phyloP scores from a whole-genome alignment of 2,113 vertebrate species.

The Sebastes fasciatus region DNA sequence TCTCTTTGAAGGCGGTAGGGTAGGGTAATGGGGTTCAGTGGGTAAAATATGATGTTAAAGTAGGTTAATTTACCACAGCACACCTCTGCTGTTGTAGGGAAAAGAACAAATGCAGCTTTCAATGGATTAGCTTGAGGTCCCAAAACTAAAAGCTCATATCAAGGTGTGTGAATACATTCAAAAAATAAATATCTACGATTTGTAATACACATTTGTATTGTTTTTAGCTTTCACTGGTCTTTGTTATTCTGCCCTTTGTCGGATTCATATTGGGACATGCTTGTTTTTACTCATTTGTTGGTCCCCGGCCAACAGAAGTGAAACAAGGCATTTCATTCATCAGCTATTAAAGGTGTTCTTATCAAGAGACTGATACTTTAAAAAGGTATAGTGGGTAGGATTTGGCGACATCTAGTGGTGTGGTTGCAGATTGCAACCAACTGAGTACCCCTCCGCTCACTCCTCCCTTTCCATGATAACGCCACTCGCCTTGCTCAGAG shows the following conservation, averaged over 20 bases:
- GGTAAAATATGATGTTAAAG: not conserved
- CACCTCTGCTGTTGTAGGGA: not conserved
- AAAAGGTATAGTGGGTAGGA: too few relatives aligned
- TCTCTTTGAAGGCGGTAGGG: not conserved
- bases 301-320: not conserved
- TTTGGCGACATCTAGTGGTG: too few relatives aligned
- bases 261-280: constrained; percentile 25
- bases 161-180: not conserved
- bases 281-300: constrained; percentile 28
- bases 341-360: constrained; percentile 10
- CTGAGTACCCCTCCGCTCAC: too few relatives aligned
- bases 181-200: not conserved
- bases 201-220: not conserved
- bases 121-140: not conserved
- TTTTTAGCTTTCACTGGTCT: not conserved
- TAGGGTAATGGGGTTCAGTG: not conserved
- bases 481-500: too few relatives aligned
- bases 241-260: constrained; percentile 16
- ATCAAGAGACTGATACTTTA: not conserved
- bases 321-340: constrained; percentile 21
- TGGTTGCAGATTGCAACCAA: too few relatives aligned
- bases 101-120: not conserved
- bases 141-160: not conserved
- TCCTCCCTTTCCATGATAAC: too few relatives aligned
- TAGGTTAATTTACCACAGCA: not conserved